Evolutionary conservation across 1,140 invertebrate species (phyloP).

Genomic region (Sarcophaga peregrina): DNA sequence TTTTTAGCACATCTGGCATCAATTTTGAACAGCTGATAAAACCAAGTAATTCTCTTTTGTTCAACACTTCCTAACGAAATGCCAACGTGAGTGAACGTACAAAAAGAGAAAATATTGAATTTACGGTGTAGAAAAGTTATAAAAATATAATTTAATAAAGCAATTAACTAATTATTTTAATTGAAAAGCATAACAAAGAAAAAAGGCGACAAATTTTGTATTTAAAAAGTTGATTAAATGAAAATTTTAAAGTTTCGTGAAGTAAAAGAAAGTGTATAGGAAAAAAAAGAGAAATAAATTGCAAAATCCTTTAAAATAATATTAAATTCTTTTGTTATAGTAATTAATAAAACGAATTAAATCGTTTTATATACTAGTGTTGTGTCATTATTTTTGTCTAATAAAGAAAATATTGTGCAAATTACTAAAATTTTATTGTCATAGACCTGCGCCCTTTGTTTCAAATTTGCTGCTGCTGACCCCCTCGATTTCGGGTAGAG

Average conservation of each 20-base stretch:
- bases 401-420: not conserved
- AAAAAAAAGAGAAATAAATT: too few relatives aligned
- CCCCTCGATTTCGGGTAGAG: not conserved
- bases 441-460: constrained; percentile 10
- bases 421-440: not conserved
- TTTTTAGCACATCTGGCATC: not conserved
- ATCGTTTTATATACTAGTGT: too few relatives aligned
- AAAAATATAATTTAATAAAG: constrained; percentile 11
- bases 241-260: not conserved
- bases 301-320: too few relatives aligned
- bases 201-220: not conserved
- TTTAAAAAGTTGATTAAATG: not conserved
- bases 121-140: not conserved
- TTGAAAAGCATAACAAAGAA: not conserved
- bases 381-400: too few relatives aligned
- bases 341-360: too few relatives aligned
- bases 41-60: not conserved
- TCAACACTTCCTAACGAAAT: constrained; percentile 12
- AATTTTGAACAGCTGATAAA: not conserved
- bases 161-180: not conserved
- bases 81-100: constrained; percentile 11
- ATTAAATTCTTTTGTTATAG: too few relatives aligned
- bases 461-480: too few relatives aligned
- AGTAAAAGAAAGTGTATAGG: not conserved
- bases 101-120: not conserved